These are phyloP conservation scores for Chrysopa pallens DNA, from an alignment of 1,140 invertebrate genomes.

Conservation along the genomic window DNA sequence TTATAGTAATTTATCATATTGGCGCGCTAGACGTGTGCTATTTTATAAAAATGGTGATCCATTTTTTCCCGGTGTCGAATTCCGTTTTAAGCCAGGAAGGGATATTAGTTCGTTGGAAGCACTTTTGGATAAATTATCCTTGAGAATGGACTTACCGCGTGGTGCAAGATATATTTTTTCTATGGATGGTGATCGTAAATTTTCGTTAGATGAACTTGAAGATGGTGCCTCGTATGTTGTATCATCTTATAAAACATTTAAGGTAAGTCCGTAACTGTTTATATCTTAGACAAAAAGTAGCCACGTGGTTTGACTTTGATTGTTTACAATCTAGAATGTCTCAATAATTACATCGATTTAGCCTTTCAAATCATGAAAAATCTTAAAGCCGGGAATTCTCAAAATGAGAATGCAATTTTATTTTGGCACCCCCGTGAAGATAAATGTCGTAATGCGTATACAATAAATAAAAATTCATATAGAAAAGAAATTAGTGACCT, in stretches of 20 bases:
- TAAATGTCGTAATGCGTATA: too few relatives aligned
- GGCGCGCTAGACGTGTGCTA: slow-evolving; percentile 66
- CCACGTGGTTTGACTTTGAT: neutral
- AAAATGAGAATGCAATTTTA: too few relatives aligned
- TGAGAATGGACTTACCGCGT: slow-evolving; percentile 61
- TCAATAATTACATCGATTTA: neutral
- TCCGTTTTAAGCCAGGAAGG: slow-evolving; percentile 71
- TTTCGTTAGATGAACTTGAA: slow-evolving; percentile 68
- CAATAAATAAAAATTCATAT: too few relatives aligned
- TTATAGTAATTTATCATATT: slow-evolving; percentile 67
- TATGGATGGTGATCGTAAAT: slow-evolving; percentile 71
- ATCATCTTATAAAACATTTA: slow-evolving; percentile 81
- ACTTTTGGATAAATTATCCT: slow-evolving; percentile 64
- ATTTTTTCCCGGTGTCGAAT: slow-evolving; percentile 74
- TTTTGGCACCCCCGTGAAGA: too few relatives aligned
- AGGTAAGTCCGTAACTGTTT: slow-evolving; percentile 36
- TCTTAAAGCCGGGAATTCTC: too few relatives aligned
- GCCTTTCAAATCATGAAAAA: neutral
- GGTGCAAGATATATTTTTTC: slow-evolving; percentile 81
- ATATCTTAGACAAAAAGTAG: neutral
- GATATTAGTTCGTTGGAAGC: slow-evolving; percentile 76
- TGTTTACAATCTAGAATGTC: neutral
- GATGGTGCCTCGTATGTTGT: slow-evolving; percentile 83
- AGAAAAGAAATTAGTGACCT: too few relatives aligned
- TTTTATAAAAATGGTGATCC: slow-evolving; percentile 90